phyloP scores from a whole-genome alignment of 2,797 vertebrate genomes.

The Esox masquinongy region DNA sequence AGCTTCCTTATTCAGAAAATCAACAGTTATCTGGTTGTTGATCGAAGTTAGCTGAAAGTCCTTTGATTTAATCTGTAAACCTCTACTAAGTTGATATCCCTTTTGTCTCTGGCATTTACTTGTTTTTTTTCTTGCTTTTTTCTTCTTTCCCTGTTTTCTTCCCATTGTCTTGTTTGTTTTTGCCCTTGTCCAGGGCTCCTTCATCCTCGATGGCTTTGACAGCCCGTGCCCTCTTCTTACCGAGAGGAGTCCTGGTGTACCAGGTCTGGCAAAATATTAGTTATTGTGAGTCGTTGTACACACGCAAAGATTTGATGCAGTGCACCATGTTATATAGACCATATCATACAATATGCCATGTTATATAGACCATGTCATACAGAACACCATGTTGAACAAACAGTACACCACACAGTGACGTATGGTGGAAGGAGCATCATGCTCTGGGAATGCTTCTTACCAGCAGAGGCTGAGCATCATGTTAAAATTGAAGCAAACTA shows the following conservation, averaged over 20 bases:
- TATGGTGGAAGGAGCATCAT: no score
- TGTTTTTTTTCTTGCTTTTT: constrained; percentile 33
- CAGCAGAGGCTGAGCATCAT: no score
- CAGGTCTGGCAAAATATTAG: constrained; percentile 70
- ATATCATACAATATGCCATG: no score
- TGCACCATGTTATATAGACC: no score
- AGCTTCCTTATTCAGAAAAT: no score
- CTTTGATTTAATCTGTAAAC: background rate
- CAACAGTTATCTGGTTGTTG: no score
- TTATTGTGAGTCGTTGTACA: background rate
- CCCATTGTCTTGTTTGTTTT: constrained; percentile 51
- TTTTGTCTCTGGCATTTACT: background rate
- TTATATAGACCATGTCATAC: no score
- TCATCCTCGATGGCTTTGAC: constrained; percentile 29
- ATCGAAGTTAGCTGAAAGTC: background rate
- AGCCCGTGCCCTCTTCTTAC: constrained; percentile 61
- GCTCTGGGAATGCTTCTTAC: no score
- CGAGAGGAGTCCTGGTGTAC: constrained; percentile 81
- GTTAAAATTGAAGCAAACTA: no score
- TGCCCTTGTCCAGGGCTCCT: constrained; percentile 50
- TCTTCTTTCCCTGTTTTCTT: constrained; percentile 49
- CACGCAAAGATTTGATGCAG: background rate
- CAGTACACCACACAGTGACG: no score
- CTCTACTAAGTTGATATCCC: background rate
- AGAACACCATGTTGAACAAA: no score